Conservation (phyloP, 2,113 vertebrate genomes). For the Lipophrys pholis region DNA sequence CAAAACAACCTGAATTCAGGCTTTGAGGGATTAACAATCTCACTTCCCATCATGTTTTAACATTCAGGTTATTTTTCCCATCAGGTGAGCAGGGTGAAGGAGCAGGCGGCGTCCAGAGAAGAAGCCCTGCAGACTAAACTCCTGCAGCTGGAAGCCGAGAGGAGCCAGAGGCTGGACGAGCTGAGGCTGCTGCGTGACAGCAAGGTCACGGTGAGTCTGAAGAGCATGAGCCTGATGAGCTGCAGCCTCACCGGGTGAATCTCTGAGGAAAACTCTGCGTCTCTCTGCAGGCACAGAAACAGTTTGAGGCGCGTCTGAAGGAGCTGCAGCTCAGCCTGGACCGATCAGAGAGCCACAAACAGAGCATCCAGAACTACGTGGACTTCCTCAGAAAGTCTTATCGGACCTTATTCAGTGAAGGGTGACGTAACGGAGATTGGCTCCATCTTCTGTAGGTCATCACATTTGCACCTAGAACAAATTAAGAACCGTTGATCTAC, state of each 20-base stretch:
- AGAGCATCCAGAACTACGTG: constrained; percentile 90
- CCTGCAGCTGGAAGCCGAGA: constrained; percentile 85
- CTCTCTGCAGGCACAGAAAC: constrained; percentile 83
- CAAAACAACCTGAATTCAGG: too few relatives aligned
- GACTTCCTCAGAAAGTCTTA: constrained; percentile 91
- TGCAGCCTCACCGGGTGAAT: background rate
- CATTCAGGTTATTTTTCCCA: too few relatives aligned
- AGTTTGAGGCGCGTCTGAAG: constrained; percentile 84
- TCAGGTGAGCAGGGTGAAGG: constrained; percentile 86
- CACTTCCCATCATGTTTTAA: too few relatives aligned
- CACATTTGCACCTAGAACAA: constrained; percentile 42
- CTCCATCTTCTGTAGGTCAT: constrained; percentile 36
- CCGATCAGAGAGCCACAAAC: constrained; percentile 88
- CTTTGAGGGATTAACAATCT: too few relatives aligned
- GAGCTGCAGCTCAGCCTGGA: constrained; percentile 89
- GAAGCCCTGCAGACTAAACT: constrained; percentile 84
- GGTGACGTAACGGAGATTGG: background rate
- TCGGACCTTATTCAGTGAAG: constrained; percentile 86
- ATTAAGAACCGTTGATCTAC: too few relatives aligned
- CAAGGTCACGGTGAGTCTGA: constrained; percentile 69
- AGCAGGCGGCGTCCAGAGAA: constrained; percentile 80
- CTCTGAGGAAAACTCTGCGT: background rate
- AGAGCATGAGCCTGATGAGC: background rate
- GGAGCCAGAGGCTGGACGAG: constrained; percentile 83
- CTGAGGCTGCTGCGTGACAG: constrained; percentile 80